Base-by-base conservation (phyloP, 2,888 invertebrate species). In the Heliconius sara region DNA sequence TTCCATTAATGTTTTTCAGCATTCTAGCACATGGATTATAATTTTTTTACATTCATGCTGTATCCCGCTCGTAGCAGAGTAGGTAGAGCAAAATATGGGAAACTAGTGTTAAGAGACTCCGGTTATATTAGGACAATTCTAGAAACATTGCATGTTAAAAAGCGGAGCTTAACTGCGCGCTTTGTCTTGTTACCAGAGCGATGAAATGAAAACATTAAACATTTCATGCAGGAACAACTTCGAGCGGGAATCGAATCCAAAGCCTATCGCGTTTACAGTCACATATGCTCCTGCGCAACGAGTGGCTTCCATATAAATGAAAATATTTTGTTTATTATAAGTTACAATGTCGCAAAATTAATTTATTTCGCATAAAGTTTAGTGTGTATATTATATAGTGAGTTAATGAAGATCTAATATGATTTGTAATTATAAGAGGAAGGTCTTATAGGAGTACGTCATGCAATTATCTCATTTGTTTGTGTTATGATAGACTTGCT, bases 381-480 rank as follows among this genome's bases (percentile, higher is more conserved):
- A 43, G 10, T 65, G 43, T 65, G 30, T 75, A 47, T 65, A 75
- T 75, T 75, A 75, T 30, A 47, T 66, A 63, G 68, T 57, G 68
- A 63, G 67, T 63, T 74, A 76, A 81, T 81, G 67, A 80, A 81
- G 79, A 52, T 22, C 65, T 80, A 78, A 79, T 78, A 78, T 74
- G 70, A 80, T 80, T 80, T 76, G 78, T 78, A 74, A 82, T 74
- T 71, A 80, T 73, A 75, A 75, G 65, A 60, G 70, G 78, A 76
- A 65, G 78, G 25, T 60, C 30, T 63, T 77, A 81, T 78, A 81
- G 78, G 78, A 78, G 80, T 66, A 60, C 63, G 63, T 78, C 78
- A 80, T 73, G 80, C 81, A 80, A 82, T 82, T 80, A 82, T 74
- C 74, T 80, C 78, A 78, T 82, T 82, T 80, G 80, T 66, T 65